A percentile compares a stretch with the other conserved stretches of the same genome.
phyloP scores from a whole-genome alignment of 2,888 invertebrate genomes.

The Habrosyne pyritoides region DNA sequence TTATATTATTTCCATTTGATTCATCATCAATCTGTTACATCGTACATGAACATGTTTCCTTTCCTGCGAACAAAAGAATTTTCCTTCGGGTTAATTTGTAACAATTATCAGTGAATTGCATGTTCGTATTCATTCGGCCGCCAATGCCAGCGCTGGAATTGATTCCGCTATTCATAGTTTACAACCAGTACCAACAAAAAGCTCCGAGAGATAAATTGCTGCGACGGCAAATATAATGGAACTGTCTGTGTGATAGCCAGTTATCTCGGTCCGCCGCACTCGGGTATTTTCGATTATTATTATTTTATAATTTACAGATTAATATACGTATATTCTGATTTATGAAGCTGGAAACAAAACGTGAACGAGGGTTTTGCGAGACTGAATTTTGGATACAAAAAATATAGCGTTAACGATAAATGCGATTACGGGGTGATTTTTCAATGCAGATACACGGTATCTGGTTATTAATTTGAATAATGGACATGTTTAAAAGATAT shows the following conservation, averaged over 20 bases:
- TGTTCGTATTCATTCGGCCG: conserved; percentile 39
- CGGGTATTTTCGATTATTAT: conserved; percentile 46
- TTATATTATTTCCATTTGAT: conserved; percentile 25
- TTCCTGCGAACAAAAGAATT: conserved; percentile 48
- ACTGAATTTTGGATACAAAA: not conserved
- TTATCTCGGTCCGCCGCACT: conserved; percentile 50
- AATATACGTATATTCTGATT: conserved; percentile 8
- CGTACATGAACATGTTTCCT: conserved; percentile 35
- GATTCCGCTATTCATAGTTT: conserved; percentile 63
- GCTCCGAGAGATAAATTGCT: conserved; percentile 59
- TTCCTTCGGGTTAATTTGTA: conserved; percentile 13
- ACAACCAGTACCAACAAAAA: conserved; percentile 60
- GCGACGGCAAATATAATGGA: conserved; percentile 58
- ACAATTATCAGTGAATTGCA: conserved; percentile 27
- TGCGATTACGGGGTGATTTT: no score
- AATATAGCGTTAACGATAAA: not conserved
- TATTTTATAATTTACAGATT: conserved; percentile 35
- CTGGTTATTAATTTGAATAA: no score
- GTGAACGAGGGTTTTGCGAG: not conserved
- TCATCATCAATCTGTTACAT: conserved; percentile 29
- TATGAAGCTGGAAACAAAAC: not conserved
- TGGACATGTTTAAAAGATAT: no score
- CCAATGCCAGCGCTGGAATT: conserved; percentile 45
- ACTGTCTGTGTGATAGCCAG: conserved; percentile 49
- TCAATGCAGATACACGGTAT: no score